Evolutionary conservation across 92 coral and sea anemone genomes (phyloP).

Genomic region (Palythoa grandis): DNA sequence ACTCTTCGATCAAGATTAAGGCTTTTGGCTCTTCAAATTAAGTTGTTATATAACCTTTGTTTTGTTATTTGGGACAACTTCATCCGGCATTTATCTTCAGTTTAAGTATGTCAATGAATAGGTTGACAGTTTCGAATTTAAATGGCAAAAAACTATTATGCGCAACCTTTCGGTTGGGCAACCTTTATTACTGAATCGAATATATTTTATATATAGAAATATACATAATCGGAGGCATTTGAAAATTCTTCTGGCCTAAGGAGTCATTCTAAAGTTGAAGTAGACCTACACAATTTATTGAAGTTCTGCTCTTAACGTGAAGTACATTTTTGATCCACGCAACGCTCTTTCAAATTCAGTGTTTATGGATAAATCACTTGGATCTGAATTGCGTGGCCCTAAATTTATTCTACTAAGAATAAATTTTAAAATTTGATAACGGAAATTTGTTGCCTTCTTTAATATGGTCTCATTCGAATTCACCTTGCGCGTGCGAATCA

Average conservation of each 20-base stretch:
- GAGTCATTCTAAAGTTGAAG: background rate
- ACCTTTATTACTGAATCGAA: too few relatives aligned
- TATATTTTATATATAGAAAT: too few relatives aligned
- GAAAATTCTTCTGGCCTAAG: background rate
- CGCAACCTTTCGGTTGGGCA: too few relatives aligned
- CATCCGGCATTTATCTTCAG: too few relatives aligned
- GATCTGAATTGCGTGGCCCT: background rate
- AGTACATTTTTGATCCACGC: background rate
- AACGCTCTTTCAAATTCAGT: background rate
- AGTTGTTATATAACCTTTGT: background rate
- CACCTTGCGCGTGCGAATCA: background rate
- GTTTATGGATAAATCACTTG: too few relatives aligned
- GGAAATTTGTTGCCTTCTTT: background rate
- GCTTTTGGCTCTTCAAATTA: background rate
- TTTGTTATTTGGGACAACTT: too few relatives aligned
- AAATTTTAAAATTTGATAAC: background rate
- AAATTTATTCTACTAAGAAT: background rate
- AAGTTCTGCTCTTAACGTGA: background rate
- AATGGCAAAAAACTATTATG: too few relatives aligned
- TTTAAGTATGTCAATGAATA: too few relatives aligned
- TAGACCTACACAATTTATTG: background rate
- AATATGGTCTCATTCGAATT: background rate
- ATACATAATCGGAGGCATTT: background rate
- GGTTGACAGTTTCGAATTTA: too few relatives aligned
- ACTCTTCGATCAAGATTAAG: background rate